These are phyloP conservation scores for Malurus elegans DNA, from an alignment of 2,113 vertebrate species.

Conservation along the genomic window DNA sequence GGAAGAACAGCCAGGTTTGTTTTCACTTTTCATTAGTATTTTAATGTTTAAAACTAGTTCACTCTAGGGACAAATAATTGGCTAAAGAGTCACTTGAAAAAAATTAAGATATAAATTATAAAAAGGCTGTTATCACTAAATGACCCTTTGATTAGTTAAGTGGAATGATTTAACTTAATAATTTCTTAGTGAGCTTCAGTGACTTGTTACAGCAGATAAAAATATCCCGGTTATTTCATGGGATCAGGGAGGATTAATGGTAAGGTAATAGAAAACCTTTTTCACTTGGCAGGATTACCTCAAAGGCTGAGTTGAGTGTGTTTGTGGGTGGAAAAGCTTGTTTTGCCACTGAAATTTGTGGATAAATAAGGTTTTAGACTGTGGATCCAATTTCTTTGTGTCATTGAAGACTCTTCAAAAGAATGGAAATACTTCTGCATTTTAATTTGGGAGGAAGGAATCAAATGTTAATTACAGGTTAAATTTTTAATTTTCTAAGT, in stretches of 20 bases:
- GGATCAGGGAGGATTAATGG: neutral
- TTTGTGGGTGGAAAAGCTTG: neutral
- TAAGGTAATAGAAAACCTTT: neutral
- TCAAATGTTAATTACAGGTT: slow-evolving; percentile 7
- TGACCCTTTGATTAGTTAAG: neutral
- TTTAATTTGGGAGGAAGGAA: neutral
- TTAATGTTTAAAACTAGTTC: neutral
- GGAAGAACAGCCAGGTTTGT: slow-evolving; percentile 90
- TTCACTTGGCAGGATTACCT: neutral
- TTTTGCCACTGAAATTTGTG: neutral
- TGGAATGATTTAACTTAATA: neutral
- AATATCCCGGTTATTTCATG: neutral
- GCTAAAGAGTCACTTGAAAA: neutral
- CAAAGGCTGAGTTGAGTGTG: neutral
- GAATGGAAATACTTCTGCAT: neutral
- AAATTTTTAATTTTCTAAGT: neutral
- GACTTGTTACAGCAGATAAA: neutral
- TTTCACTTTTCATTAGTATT: neutral
- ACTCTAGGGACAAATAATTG: neutral
- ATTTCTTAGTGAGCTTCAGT: neutral
- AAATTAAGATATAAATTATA: neutral
- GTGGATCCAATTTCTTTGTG: neutral
- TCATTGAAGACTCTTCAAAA: neutral
- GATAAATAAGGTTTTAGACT: neutral
- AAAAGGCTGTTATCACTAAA: neutral